Evolutionary conservation across 2,888 invertebrate genomes (phyloP), one percentile per base, ranked within the genome.

Genomic region (Pyrrhosoma nymphula): DNA sequence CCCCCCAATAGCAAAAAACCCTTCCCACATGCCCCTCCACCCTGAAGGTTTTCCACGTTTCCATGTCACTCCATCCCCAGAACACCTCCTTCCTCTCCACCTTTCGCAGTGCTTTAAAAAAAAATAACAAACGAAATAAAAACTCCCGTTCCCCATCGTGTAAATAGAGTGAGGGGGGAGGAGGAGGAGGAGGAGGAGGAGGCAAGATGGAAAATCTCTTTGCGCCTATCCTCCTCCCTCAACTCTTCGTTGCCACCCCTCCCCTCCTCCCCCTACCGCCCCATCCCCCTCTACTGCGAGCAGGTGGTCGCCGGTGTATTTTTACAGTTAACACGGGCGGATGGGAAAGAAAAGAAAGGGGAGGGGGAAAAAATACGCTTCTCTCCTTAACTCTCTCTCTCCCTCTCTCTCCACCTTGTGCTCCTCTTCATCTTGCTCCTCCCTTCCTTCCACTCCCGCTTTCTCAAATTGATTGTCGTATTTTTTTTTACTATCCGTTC

Each of bases 301-400:
- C 82, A 82, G 82, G 82, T 82, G 82, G 82, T 82, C 82, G 14
- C n/a, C 82, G 35, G 82, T 82, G 82, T 82, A 35, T 82, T 6
- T 82, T 82, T 82, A 82, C 82, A 82, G 82, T 82, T 82, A 82
- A 82, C 35, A 35, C 30, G 82, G 35, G 35, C 14, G 35, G 16
- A 82, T 30, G 35, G 18, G 16, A 35, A 20, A 35, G 82, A 69
- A 26, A 60, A 20, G 8, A 26, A 69, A 26, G 26, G 6, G 69
- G n/a, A 69, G 69, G 6, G 26, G 26, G 6, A 35, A 82, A 35
- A 82, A 82, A 82, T 20, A 69, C 69, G 82, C 14, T 26, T 82
- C 82, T 82, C 82, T 82, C 30, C 14, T 14, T n/a, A n/a, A n/a
- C 12, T 26, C 89, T 89, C 18, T 89, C 88, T 55, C 55, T 16